These are phyloP conservation scores for Zaprionus africanus DNA, from an alignment of 1,140 invertebrate species.

Conservation along the genomic window DNA sequence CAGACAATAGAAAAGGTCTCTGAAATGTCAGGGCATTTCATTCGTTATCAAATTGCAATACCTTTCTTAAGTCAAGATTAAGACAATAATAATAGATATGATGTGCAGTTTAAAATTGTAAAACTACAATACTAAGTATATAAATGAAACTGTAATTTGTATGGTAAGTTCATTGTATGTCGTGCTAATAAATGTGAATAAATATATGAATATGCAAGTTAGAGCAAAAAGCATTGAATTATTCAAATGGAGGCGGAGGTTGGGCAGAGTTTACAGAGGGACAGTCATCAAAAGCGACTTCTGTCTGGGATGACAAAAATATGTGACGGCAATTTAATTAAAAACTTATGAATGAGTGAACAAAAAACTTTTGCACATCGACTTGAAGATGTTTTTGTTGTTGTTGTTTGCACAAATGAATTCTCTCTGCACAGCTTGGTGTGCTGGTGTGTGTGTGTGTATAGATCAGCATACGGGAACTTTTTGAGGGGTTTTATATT, in stretches of 20 bases:
- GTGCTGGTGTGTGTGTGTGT: constrained; percentile 9
- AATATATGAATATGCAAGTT: too few species aligned
- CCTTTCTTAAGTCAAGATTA: background rate
- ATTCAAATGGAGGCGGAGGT: background rate
- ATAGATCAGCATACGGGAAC: constrained; percentile 63
- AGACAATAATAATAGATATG: background rate
- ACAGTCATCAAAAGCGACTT: constrained; percentile 60
- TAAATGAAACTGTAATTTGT: too few species aligned
- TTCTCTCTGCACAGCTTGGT: constrained; percentile 47
- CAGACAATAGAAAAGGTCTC: background rate
- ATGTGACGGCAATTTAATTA: constrained; percentile 82
- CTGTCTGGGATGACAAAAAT: constrained; percentile 55
- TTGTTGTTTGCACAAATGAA: constrained; percentile 79
- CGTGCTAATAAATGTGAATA: too few species aligned
- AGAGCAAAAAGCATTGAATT: background rate
- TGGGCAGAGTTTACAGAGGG: background rate
- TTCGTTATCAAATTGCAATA: background rate
- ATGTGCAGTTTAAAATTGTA: background rate
- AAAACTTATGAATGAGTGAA: constrained; percentile 82
- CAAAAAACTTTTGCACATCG: constrained; percentile 77
- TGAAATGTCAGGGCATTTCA: background rate
- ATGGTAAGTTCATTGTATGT: too few species aligned
- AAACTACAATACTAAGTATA: too few species aligned
- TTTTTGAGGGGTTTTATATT: constrained; percentile 39
- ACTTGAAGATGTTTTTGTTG: constrained; percentile 80